These are phyloP conservation scores for Petrocephalus microphthalmus DNA, from an alignment of 2,113 vertebrate species.

Conservation along the genomic window DNA sequence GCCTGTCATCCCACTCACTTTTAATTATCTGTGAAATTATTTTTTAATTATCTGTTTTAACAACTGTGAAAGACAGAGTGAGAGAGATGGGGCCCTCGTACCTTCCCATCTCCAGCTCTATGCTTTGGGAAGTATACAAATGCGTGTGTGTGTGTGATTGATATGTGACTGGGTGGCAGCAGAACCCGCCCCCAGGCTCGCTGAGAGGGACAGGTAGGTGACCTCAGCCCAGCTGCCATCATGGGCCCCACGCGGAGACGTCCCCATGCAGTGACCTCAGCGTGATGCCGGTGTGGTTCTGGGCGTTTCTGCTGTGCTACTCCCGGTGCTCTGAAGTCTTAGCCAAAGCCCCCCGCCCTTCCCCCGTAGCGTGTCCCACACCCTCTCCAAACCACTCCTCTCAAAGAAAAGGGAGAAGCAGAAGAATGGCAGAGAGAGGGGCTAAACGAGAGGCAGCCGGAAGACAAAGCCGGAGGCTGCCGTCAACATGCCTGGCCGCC, in stretches of 20 bases:
- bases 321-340: background rate
- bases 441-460: constrained; percentile 1
- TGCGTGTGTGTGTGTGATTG: background rate
- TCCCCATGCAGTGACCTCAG: background rate
- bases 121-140: background rate
- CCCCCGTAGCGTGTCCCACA: background rate
- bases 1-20: background rate
- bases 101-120: background rate
- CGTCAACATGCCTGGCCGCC: background rate
- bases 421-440: background rate
- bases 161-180: background rate
- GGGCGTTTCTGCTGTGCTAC: background rate
- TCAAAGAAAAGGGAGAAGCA: background rate
- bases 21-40: background rate
- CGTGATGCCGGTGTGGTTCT: background rate
- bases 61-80: background rate
- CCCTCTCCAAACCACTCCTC: background rate
- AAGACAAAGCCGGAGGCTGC: background rate
- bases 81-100: background rate
- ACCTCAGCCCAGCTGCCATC: background rate
- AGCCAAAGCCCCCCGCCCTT: background rate
- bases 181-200: background rate
- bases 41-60: no score
- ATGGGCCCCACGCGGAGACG: background rate
- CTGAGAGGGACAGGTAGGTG: background rate